A percentile compares a stretch with the other conserved stretches of the same genome.
These are phyloP conservation scores for Baryphthengus martii DNA, from an alignment of 2,113 vertebrate species.

Conservation along the genomic window DNA sequence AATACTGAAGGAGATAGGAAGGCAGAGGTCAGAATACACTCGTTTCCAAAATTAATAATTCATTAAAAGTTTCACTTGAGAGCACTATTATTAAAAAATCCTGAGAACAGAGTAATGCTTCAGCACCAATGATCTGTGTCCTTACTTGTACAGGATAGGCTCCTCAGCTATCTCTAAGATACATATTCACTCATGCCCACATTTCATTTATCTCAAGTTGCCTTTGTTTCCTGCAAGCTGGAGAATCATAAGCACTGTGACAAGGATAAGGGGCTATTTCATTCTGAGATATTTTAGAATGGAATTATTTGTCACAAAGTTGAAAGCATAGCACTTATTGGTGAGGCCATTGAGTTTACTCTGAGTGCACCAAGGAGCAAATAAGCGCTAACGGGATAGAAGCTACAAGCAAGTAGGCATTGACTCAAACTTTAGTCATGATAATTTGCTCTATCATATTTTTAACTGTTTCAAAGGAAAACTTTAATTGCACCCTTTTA, in stretches of 20 bases:
- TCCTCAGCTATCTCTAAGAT: background rate
- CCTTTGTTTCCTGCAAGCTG: background rate
- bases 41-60: background rate
- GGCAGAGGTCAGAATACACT: background rate
- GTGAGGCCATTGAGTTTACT: background rate
- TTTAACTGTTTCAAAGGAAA: background rate
- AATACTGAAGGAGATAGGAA: background rate
- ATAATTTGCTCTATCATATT: background rate
- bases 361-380: background rate
- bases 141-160: background rate
- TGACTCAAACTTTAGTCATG: background rate
- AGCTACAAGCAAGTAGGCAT: background rate
- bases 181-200: too few relatives aligned
- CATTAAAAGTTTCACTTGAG: background rate
- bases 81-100: background rate
- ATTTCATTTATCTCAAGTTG: background rate
- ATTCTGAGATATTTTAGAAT: background rate
- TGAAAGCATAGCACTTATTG: background rate
- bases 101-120: background rate
- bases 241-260: background rate
- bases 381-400: background rate
- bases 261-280: background rate
- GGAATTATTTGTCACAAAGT: background rate
- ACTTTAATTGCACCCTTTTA: background rate
- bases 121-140: background rate